Base-by-base conservation (phyloP, 2,113 vertebrate species). In the Phyllostomus hastatus region DNA sequence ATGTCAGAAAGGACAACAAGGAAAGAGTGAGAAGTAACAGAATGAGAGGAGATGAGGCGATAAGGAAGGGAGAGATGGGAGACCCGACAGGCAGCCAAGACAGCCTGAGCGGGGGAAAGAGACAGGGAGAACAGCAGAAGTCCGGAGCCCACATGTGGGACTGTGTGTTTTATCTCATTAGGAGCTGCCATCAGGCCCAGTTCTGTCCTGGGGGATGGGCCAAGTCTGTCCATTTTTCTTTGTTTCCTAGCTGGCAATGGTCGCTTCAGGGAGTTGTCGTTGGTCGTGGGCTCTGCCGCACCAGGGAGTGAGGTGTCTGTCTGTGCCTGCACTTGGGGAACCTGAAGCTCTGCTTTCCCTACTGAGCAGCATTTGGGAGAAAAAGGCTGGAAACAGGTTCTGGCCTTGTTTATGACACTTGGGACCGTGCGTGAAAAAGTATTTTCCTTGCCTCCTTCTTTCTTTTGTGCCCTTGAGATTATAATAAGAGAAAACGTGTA, bases 211-310 rank as follows among this genome's bases (percentile, higher is more conserved):
- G 50, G 50, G 10, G 7, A 72, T 7, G 31, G 80, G 10, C 20
- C 12, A 20, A 1, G 11, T 26, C 35, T 28, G 20, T n/a, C 66
- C 76, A 3, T 31, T 67, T 17, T 31, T 54, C 46, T 38, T 46
- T 28, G 31, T 43, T 35, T n/a, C 50, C 33, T 66, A 2, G 12
- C 4, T 17, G 20, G 66, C 19, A 4, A 4, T 5, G 8, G 31
- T 10, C 31, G 10, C 50, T 88, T 35, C 43, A n/a, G 76, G 24
- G 64, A 66, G 14, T 11, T 7, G 6, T 7, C 20, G 5, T 7
- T n/a, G 11, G 48, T 20, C 4, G 24, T 48, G n/a, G 48, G 70
- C 22, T 86, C 2, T 0, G 2, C 38, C 11, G 1, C 4, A 4
- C 31, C 14, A 20, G 54, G 50, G 20, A 54, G 5, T 17, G 19